These are phyloP conservation scores for Peromyscus maniculatus DNA, from an alignment of 2,113 vertebrate species.

Conservation along the genomic window DNA sequence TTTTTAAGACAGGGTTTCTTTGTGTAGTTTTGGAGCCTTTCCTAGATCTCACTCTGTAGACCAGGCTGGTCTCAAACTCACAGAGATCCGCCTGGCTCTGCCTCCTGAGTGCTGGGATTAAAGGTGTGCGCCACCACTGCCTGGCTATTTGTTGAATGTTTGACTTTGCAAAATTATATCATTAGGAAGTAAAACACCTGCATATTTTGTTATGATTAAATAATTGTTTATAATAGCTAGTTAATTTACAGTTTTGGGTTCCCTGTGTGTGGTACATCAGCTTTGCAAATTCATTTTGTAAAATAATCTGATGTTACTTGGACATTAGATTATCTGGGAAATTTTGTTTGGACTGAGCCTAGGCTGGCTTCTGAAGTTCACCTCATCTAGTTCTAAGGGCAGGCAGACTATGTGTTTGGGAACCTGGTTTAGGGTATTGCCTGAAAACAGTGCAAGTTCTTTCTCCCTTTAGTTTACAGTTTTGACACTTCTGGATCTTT, in stretches of 20 bases:
- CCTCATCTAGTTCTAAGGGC: constrained; percentile 25
- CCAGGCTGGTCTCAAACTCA: too few relatives aligned
- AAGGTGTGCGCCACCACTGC: too few relatives aligned
- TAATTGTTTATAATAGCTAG: background rate
- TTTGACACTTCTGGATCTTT: constrained; percentile 4
- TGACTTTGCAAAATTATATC: background rate
- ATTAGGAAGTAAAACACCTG: background rate
- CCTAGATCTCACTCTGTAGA: too few relatives aligned
- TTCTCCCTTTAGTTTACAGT: background rate
- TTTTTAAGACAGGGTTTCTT: too few relatives aligned
- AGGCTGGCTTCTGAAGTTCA: background rate
- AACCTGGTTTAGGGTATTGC: background rate
- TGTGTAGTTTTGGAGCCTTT: too few relatives aligned
- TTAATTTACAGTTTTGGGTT: constrained; percentile 12
- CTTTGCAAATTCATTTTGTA: background rate
- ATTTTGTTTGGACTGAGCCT: constrained; percentile 10
- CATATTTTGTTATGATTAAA: background rate
- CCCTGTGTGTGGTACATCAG: background rate
- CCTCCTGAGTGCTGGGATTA: too few relatives aligned
- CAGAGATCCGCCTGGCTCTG: too few relatives aligned
- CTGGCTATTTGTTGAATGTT: background rate
- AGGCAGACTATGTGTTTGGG: constrained; percentile 2
- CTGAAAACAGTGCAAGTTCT: background rate
- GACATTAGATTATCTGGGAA: background rate
- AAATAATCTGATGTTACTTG: background rate